Conservation (phyloP, 2,113 vertebrate genomes). For the Eolophus roseicapilla region DNA sequence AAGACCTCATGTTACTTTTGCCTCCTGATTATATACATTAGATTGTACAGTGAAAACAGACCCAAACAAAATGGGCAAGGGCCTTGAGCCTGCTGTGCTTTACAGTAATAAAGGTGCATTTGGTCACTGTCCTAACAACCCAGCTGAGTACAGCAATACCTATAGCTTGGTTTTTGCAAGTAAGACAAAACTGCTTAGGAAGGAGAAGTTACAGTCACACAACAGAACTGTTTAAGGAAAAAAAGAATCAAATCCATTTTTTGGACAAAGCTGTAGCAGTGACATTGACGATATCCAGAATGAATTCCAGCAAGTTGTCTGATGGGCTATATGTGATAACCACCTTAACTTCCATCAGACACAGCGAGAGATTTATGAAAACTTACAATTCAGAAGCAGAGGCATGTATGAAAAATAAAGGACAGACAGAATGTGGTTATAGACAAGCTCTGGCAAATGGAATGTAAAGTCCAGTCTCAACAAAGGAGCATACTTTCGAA, state of each 20-base stretch:
- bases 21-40: not conserved
- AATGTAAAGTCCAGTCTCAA: not conserved
- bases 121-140: not conserved
- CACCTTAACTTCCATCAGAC: not conserved
- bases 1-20: not conserved
- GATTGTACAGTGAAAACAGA: not conserved
- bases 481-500: conserved; percentile 82
- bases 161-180: not conserved
- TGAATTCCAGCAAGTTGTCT: not conserved
- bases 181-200: not conserved
- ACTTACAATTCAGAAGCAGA: not conserved
- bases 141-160: not conserved
- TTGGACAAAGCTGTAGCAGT: not conserved
- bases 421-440: not conserved
- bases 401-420: not conserved
- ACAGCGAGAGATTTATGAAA: not conserved
- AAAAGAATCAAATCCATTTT: not conserved
- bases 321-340: not conserved
- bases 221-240: not conserved
- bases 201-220: not conserved
- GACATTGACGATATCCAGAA: not conserved
- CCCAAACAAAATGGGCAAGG: not conserved
- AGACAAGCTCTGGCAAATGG: not conserved
- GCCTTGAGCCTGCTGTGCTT: not conserved
- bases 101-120: not conserved